Conservation (phyloP, 2,888 invertebrate species). For the Periphyllus acericola region DNA sequence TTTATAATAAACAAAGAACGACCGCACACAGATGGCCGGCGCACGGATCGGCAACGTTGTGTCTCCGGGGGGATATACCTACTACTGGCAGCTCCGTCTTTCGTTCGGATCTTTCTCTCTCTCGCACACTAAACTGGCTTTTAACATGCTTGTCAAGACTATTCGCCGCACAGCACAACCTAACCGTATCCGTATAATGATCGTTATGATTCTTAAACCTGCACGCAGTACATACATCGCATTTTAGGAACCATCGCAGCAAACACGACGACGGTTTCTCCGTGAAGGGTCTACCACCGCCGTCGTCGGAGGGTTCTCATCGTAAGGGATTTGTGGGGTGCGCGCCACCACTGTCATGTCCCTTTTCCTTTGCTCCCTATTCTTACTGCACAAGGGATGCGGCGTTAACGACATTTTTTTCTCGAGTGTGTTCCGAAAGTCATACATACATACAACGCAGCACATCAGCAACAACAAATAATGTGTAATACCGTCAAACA, state of each 20-base stretch:
- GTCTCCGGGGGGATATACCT: slow-evolving; percentile 6
- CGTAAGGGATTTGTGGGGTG: slow-evolving; percentile 52
- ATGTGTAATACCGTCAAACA: not conserved
- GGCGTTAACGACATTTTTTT: slow-evolving; percentile 59
- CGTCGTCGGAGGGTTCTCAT: slow-evolving; percentile 37
- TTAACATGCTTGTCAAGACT: slow-evolving; percentile 32
- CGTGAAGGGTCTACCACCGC: slow-evolving; percentile 33
- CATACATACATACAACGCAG: slow-evolving; percentile 5
- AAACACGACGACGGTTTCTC: slow-evolving; percentile 52
- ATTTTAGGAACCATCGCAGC: slow-evolving; percentile 48
- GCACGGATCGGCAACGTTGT: slow-evolving; percentile 58
- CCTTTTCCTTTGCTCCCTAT: slow-evolving; percentile 35
- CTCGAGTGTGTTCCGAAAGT: slow-evolving; percentile 49
- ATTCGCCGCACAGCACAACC: not conserved
- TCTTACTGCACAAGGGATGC: slow-evolving; percentile 38
- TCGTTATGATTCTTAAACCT: slow-evolving; percentile 31
- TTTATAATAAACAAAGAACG: slow-evolving; percentile 57
- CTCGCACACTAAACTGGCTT: not conserved
- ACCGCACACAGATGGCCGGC: slow-evolving; percentile 56
- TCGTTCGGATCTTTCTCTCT: slow-evolving; percentile 14
- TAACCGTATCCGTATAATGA: not conserved
- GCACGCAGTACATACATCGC: not conserved
- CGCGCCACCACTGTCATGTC: slow-evolving; percentile 41
- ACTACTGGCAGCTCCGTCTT: not conserved
- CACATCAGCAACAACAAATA: not conserved